These are phyloP conservation scores for Pelagia noctiluca DNA, from an alignment of 30 jellyfish, hydroid and myxozoan species.

Conservation along the genomic window DNA sequence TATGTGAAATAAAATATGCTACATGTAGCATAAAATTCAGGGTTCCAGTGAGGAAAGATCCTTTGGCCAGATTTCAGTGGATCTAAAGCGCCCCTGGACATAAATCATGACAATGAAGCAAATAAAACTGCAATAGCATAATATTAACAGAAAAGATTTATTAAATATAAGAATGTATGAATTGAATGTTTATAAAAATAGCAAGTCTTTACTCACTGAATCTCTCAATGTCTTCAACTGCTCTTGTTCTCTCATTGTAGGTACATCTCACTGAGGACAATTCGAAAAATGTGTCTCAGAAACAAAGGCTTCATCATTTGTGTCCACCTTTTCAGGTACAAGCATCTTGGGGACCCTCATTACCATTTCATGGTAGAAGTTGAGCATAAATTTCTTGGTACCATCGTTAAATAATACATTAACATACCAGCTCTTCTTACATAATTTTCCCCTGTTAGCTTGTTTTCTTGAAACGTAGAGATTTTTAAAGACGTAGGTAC, in stretches of 20 bases:
- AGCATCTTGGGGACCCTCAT: background rate
- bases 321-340: constrained; percentile 12
- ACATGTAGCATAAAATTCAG: too few species aligned
- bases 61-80: too few species aligned
- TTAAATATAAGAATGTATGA: too few species aligned
- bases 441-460: constrained; percentile 14
- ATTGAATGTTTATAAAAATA: too few species aligned
- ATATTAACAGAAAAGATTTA: too few species aligned
- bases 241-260: constrained; percentile 20
- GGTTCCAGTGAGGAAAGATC: too few species aligned
- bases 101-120: too few species aligned
- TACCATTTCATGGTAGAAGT: constrained; percentile 29
- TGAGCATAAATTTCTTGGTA: background rate
- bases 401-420: constrained; percentile 18
- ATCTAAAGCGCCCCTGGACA: too few species aligned
- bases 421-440: constrained; percentile 31
- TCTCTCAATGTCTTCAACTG: constrained; percentile 7
- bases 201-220: constrained; percentile 23
- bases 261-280: constrained; percentile 24
- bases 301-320: constrained; percentile 7
- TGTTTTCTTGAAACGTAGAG: background rate
- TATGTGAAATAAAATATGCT: too few species aligned
- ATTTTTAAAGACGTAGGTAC: constrained; percentile 16
- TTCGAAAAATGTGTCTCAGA: constrained; percentile 6
- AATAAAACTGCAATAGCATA: too few species aligned